These are phyloP conservation scores for Porphyrio hochstetteri DNA, from an alignment of 2,113 vertebrate genomes.

Conservation along the genomic window DNA sequence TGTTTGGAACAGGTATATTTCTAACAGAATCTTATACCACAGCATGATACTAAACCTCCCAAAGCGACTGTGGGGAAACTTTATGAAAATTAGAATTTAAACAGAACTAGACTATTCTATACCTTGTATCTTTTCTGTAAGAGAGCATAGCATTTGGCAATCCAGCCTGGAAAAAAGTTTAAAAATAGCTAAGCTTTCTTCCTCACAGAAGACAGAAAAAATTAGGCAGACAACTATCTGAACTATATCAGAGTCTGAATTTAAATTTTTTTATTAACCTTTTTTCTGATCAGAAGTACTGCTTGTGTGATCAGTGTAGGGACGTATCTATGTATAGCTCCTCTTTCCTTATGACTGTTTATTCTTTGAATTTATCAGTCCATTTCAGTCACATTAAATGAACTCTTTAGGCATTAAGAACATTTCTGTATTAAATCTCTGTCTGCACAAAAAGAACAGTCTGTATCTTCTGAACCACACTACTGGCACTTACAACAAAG, in stretches of 20 bases:
- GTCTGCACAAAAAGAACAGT: background rate
- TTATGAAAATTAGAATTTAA: background rate
- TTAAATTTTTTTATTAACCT: accelerated
- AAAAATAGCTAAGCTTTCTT: background rate
- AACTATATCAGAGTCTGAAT: background rate
- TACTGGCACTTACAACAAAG: background rate
- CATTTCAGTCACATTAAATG: background rate
- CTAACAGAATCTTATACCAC: background rate
- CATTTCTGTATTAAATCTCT: background rate
- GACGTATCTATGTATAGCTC: background rate
- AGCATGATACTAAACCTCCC: background rate
- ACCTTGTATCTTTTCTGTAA: background rate
- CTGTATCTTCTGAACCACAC: background rate
- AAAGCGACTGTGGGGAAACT: background rate
- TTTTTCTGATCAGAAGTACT: background rate
- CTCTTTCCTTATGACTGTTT: background rate
- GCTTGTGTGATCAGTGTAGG: background rate
- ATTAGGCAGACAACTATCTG: background rate
- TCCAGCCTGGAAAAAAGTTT: background rate
- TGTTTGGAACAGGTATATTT: background rate
- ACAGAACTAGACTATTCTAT: background rate
- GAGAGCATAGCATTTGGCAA: background rate
- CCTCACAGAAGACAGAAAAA: background rate
- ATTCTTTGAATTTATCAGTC: background rate
- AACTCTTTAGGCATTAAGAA: background rate